Evolutionary conservation across 1,140 invertebrate species (phyloP).

Genomic region (Ips nitidus): DNA sequence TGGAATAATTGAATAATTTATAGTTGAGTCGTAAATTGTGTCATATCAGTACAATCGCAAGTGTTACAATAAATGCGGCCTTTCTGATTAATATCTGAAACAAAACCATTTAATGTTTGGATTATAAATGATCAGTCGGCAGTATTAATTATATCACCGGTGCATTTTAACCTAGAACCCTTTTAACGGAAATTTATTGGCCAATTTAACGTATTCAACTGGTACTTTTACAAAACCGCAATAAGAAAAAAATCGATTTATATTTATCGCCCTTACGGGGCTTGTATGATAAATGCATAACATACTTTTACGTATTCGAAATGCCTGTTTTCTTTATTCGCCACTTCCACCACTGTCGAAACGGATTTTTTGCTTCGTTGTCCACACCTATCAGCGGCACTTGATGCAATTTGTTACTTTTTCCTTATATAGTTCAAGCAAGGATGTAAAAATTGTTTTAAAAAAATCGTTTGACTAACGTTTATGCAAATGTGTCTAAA

Average conservation of each 20-base stretch:
- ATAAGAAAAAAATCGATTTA: neutral
- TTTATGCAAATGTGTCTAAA: slow-evolving; percentile 19
- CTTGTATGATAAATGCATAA: neutral
- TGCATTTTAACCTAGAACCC: neutral
- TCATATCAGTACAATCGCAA: slow-evolving; percentile 2
- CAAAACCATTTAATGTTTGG: slow-evolving; percentile 3
- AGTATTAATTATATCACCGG: neutral
- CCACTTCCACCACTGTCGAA: neutral
- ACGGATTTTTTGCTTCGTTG: neutral
- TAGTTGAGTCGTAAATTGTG: slow-evolving; percentile 1
- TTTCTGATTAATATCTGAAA: slow-evolving; percentile 2
- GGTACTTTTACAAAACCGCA: neutral
- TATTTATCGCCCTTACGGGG: neutral
- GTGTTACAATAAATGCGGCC: slow-evolving; percentile 1
- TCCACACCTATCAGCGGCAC: neutral
- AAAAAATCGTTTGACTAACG: slow-evolving; percentile 6
- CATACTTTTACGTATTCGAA: neutral
- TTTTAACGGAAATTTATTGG: neutral
- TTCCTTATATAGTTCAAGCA: neutral
- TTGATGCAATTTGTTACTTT: slow-evolving; percentile 1
- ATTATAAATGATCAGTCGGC: neutral
- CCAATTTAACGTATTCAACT: neutral
- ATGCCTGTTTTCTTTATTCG: neutral
- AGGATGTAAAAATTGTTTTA: slow-evolving; percentile 1
- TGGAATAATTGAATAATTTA: neutral